phyloP scores from a whole-genome alignment of 1,140 invertebrate genomes.

The Formica selysi region DNA sequence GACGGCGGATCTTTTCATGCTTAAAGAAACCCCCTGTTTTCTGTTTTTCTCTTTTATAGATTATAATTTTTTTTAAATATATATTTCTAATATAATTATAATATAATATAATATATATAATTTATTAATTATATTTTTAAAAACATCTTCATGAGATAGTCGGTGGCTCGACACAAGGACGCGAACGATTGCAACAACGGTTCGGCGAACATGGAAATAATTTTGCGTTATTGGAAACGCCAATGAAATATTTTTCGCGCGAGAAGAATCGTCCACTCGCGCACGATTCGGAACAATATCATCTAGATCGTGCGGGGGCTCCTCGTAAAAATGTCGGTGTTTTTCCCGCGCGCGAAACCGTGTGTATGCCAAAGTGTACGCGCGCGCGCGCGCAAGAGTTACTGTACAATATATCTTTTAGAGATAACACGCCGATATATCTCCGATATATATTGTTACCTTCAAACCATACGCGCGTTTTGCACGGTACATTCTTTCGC shows the following conservation, averaged over 20 bases:
- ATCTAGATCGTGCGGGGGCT: conserved; percentile 73
- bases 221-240: conserved; percentile 33
- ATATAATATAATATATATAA: too few relatives aligned
- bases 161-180: conserved; percentile 23
- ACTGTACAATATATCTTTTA: conserved; percentile 76
- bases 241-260: conserved; percentile 69
- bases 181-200: conserved; percentile 33
- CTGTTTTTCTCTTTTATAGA: too few relatives aligned
- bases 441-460: conserved; percentile 77
- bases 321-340: conserved; percentile 81
- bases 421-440: conserved; percentile 80
- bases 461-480: conserved; percentile 50
- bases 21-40: neutral
- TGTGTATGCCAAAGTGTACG: conserved; percentile 74
- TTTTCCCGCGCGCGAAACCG: conserved; percentile 63
- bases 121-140: too few relatives aligned
- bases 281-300: conserved; percentile 60
- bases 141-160: neutral
- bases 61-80: too few relatives aligned
- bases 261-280: conserved; percentile 52
- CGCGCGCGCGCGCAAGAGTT: conserved; percentile 51
- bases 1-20: conserved; percentile 31
- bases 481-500: conserved; percentile 25
- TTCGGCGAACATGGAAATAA: conserved; percentile 48
- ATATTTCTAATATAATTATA: too few relatives aligned